A percentile compares a stretch with the other conserved stretches of the same genome.
These are phyloP conservation scores for Actinia equina DNA, from an alignment of 64 coral and sea anemone genomes.

Conservation along the genomic window DNA sequence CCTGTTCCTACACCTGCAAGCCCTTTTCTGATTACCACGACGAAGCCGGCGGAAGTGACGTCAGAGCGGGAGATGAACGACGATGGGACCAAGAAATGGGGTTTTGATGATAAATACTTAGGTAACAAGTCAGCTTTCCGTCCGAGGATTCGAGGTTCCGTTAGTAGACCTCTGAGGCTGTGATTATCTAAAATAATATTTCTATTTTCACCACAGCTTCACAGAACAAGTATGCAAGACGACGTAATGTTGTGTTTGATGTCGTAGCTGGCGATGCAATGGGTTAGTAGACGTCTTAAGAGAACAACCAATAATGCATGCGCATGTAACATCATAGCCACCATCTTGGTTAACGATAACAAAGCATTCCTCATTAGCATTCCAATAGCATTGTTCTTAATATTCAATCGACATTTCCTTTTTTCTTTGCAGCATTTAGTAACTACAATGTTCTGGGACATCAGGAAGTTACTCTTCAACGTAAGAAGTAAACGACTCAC, in stretches of 20 bases:
- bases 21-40: not conserved
- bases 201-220: constrained; percentile 45
- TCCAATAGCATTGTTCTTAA: too few species aligned
- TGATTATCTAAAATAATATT: not conserved
- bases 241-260: constrained; percentile 82
- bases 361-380: too few species aligned
- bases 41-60: not conserved
- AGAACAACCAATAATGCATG: too few species aligned
- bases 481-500: constrained; percentile 3
- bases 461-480: constrained; percentile 54
- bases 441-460: constrained; percentile 75
- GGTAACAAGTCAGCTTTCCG: too few species aligned
- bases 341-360: too few species aligned
- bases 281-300: constrained; percentile 45
- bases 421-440: constrained; percentile 56
- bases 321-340: too few species aligned
- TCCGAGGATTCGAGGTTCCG: too few species aligned
- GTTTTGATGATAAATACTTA: constrained; percentile 26
- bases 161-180: too few species aligned
- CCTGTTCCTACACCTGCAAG: constrained; percentile 17
- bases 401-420: not conserved
- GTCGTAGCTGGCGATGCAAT: constrained; percentile 67
- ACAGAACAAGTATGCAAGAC: constrained; percentile 57
- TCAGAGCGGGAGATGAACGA: not conserved
- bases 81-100: not conserved